phyloP scores from a whole-genome alignment of 2,797 vertebrate species.

The Ctenopoma kingsleyae region DNA sequence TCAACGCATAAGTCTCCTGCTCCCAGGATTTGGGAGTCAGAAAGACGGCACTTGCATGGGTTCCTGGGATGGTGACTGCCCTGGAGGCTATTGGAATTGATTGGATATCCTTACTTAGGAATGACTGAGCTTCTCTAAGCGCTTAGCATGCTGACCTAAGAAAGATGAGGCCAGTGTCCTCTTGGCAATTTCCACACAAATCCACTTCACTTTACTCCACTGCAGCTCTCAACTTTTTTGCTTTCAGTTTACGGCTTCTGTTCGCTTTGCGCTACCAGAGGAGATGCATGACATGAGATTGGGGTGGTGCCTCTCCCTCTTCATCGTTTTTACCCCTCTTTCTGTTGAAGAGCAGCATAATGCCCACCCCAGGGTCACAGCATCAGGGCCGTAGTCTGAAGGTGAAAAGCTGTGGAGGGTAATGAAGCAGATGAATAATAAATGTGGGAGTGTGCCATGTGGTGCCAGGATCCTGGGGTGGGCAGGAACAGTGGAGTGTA shows the following conservation, averaged over 20 bases:
- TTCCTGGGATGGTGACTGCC: constrained; percentile 65
- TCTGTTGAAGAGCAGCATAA: constrained; percentile 37
- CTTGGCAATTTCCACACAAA: constrained; percentile 76
- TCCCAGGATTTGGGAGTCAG: constrained; percentile 43
- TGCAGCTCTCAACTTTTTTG: constrained; percentile 42
- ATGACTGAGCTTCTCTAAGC: constrained; percentile 64
- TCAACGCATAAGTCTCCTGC: constrained; percentile 61
- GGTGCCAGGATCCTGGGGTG: constrained; percentile 55
- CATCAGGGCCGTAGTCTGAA: constrained; percentile 24
- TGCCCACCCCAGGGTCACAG: constrained; percentile 37
- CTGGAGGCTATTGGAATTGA: constrained; percentile 69
- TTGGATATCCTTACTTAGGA: constrained; percentile 80
- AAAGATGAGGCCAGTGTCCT: constrained; percentile 75
- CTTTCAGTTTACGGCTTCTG: constrained; percentile 36
- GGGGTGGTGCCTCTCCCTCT: constrained; percentile 28
- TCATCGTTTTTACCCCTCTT: constrained; percentile 22
- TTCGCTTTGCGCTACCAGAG: constrained; percentile 41
- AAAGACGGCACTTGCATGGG: constrained; percentile 40
- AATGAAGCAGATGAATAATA: constrained; percentile 73
- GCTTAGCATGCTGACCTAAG: constrained; percentile 76
- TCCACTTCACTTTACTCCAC: constrained; percentile 58
- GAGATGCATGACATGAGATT: constrained; percentile 64
- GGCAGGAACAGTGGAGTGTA: constrained; percentile 31
- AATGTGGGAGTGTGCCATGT: constrained; percentile 62
- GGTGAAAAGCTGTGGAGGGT: constrained; percentile 49